Evolutionary conservation across 35 echinoderm and acorn worm species (phyloP).

Genomic region (Eucidaris tribuloides): DNA sequence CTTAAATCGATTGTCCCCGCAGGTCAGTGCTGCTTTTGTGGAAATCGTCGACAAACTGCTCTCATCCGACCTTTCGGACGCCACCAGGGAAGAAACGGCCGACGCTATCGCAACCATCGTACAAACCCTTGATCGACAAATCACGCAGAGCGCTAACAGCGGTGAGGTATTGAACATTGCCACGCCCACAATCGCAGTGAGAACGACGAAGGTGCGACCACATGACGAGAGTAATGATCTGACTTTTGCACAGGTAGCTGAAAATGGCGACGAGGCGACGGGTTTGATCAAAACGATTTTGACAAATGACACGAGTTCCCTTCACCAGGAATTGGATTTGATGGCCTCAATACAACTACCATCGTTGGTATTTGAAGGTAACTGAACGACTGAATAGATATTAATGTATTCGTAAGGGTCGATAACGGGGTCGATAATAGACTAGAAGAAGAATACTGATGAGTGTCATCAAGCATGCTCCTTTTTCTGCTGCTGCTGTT

Average conservation of each 20-base stretch:
- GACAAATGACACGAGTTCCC: neutral
- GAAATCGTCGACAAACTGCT: neutral
- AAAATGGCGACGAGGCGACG: neutral
- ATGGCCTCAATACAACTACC: conserved; percentile 3
- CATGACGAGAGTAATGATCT: neutral
- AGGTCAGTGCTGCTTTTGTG: conserved; percentile 5
- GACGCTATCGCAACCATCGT: neutral
- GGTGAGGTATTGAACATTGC: neutral
- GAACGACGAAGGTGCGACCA: neutral
- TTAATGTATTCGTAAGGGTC: no score
- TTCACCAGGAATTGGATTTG: neutral
- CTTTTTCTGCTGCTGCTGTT: no score
- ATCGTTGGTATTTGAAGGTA: neutral
- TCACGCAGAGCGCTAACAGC: neutral
- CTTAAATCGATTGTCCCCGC: no score
- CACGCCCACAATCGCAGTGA: neutral
- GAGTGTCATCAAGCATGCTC: no score
- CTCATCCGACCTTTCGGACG: neutral
- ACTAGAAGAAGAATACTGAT: no score
- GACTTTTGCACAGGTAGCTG: neutral
- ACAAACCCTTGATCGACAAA: neutral
- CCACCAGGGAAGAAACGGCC: neutral
- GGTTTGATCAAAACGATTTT: neutral
- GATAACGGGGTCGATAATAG: no score
- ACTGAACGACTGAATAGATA: no score